A percentile compares a stretch with the other conserved stretches of the same genome.
Evolutionary conservation across 1,140 invertebrate genomes (phyloP).

Genomic region (Orussus abietinus): DNA sequence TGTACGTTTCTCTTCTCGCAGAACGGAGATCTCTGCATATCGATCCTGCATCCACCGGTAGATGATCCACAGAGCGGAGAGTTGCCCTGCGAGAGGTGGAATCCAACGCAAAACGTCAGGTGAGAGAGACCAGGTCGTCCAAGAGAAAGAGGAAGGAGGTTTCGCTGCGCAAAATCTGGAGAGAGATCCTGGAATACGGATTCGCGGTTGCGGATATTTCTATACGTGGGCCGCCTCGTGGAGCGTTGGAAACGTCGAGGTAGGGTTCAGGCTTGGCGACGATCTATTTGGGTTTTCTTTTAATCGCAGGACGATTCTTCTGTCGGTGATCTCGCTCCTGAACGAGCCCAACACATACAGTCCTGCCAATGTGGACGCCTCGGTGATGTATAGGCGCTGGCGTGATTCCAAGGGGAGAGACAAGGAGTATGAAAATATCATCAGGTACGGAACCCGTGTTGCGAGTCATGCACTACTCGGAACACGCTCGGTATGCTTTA

Average conservation of each 20-base stretch:
- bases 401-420: constrained; percentile 97
- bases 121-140: constrained; percentile 32
- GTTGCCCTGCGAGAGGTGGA: constrained; percentile 98
- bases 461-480: no score
- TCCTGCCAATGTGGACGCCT: constrained; percentile 99
- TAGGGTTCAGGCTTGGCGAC: no score
- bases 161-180: no score
- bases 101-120: constrained; percentile 98
- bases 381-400: constrained; percentile 99
- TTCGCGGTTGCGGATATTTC: no score
- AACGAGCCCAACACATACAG: constrained; percentile 99
- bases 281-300: no score
- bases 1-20: constrained; percentile 58
- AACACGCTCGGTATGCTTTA: no score
- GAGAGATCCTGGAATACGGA: no score
- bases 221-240: no score
- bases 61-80: constrained; percentile 99
- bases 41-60: constrained; percentile 97
- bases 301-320: constrained; percentile 84
- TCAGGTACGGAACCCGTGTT: constrained; percentile 77
- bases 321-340: constrained; percentile 96
- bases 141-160: neutral
- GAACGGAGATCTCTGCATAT: constrained; percentile 99
- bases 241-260: no score
- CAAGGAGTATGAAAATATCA: constrained; percentile 99